These are phyloP conservation scores for Papilio helenus DNA, from an alignment of 1,140 invertebrate genomes.

Conservation along the genomic window DNA sequence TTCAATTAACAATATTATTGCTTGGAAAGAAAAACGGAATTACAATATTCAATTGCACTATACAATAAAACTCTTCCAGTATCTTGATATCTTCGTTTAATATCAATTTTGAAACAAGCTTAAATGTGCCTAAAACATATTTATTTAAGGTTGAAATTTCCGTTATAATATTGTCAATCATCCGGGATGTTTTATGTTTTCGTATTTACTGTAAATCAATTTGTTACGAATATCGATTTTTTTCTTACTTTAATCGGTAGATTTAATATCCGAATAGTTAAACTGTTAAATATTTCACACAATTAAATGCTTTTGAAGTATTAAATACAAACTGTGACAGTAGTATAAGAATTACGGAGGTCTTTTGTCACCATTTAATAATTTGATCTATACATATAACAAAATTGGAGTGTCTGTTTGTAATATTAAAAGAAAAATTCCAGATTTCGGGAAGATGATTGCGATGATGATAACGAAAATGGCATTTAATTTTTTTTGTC, in stretches of 20 bases:
- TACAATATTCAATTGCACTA: too few relatives aligned
- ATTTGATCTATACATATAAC: too few relatives aligned
- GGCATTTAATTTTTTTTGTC: too few relatives aligned
- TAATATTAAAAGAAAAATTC: too few relatives aligned
- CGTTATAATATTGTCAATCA: constrained; percentile 13
- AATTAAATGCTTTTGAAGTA: not conserved
- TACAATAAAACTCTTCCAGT: not conserved
- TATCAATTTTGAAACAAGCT: not conserved
- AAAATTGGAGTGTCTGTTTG: too few relatives aligned
- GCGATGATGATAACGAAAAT: too few relatives aligned
- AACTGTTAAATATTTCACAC: constrained; percentile 33
- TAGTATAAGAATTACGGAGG: not conserved
- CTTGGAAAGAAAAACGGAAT: too few relatives aligned
- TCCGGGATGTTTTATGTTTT: constrained; percentile 38
- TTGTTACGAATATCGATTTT: constrained; percentile 53
- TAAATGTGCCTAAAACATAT: not conserved
- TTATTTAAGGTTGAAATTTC: not conserved
- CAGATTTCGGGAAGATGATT: too few relatives aligned
- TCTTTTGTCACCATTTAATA: not conserved
- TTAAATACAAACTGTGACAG: not conserved
- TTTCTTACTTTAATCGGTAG: constrained; percentile 41
- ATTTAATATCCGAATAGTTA: constrained; percentile 39
- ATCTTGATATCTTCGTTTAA: not conserved
- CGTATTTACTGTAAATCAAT: constrained; percentile 53
- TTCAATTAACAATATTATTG: too few relatives aligned